Percentiles rank a stretch among this genome's conserved stretches.
Evolutionary conservation across 2,797 vertebrate species (phyloP).

Genomic region (Heliangelus exortis): DNA sequence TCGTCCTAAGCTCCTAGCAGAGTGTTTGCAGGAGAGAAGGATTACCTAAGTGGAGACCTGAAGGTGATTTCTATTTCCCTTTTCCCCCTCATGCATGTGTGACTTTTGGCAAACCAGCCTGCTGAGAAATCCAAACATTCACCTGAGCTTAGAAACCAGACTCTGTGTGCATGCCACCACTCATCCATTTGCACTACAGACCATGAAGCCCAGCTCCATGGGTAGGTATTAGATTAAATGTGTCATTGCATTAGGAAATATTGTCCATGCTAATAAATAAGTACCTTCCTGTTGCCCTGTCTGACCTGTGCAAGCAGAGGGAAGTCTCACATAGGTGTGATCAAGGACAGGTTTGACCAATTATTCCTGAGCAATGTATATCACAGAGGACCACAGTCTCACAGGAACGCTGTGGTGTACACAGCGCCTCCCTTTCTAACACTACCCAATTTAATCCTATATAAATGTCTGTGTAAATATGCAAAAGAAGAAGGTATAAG

Average conservation of each 20-base stretch:
- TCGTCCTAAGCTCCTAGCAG: background rate
- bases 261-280: background rate
- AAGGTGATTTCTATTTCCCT: conserved; percentile 1
- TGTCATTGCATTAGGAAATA: background rate
- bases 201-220: background rate
- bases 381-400: background rate
- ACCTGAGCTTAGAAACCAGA: background rate
- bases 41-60: background rate
- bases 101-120: background rate
- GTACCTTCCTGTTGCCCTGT: background rate
- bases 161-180: background rate
- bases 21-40: background rate
- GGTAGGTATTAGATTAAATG: background rate
- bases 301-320: background rate
- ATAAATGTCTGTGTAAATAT: background rate
- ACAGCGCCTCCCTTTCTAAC: background rate
- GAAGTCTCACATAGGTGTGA: background rate
- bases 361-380: background rate
- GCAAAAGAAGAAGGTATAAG: background rate
- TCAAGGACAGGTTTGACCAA: background rate
- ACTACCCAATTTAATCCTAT: background rate
- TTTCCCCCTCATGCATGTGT: background rate
- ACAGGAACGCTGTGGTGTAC: background rate
- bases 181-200: background rate
- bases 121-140: background rate